Percentiles rank a stretch among this genome's conserved stretches.
Evolutionary conservation across 2,888 invertebrate genomes (phyloP).

Genomic region (Cataglyphis rosenhaueri): DNA sequence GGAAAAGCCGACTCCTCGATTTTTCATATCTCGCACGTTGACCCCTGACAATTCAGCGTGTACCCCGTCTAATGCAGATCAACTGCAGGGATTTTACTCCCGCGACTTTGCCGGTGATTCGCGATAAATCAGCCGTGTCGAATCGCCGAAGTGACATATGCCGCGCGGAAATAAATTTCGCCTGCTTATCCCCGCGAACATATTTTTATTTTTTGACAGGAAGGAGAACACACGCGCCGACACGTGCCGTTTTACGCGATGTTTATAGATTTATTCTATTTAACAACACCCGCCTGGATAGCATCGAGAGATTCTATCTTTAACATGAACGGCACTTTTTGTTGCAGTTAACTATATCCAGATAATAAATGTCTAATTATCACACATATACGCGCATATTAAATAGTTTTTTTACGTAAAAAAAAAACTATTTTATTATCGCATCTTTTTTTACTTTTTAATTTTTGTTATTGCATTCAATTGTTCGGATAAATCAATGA

Average conservation of each 20-base stretch:
- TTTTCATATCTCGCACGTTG: constrained; percentile 70
- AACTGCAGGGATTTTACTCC: constrained; percentile 53
- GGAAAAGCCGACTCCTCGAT: constrained; percentile 61
- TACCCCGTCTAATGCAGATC: constrained; percentile 59
- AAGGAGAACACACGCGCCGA: background rate
- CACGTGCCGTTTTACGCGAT: constrained; percentile 41
- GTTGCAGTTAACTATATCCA: background rate
- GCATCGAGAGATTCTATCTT: constrained; percentile 18
- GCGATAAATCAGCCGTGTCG: constrained; percentile 65
- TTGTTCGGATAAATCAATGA: constrained; percentile 65
- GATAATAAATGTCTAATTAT: background rate
- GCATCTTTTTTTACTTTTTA: background rate
- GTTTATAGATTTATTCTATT: constrained; percentile 7
- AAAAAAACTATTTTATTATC: background rate
- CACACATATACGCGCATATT: background rate
- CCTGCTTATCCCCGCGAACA: constrained; percentile 28
- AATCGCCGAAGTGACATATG: constrained; percentile 62
- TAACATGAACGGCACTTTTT: background rate
- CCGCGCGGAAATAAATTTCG: constrained; percentile 36
- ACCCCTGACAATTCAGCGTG: constrained; percentile 46
- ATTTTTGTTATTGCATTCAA: constrained; percentile 6
- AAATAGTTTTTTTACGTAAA: too few species aligned
- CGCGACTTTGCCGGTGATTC: constrained; percentile 37
- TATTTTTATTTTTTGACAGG: constrained; percentile 8
- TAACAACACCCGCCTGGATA: constrained; percentile 7